Evolutionary conservation across 2,113 vertebrate species (phyloP), one percentile per base, ranked within the genome.

Genomic region (Dissostichus mawsoni): DNA sequence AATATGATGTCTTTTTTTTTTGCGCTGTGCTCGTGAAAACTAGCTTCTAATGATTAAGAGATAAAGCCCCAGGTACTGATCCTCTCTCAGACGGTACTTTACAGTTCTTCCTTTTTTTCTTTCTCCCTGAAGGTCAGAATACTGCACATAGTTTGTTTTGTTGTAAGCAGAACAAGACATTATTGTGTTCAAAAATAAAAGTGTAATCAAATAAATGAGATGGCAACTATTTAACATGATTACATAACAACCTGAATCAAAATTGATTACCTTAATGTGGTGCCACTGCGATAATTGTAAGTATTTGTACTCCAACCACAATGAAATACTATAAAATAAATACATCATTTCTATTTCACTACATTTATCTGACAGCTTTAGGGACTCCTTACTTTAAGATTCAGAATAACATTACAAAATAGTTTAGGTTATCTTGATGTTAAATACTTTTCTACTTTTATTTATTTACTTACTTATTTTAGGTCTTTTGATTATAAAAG

Each of bases 41-140:
- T 12, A 17, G 50, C 48, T n/a, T 69, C 23, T 67, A 11, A 48
- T 80, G 72, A 82, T 77, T 29, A 57, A 23, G 45, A 72, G 63
- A 57, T 25, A 73, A 69, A 61, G 61, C 69, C 29, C 18, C 14
- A 14, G 53, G 78, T 64, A 25, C 0, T 23, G 56, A 82, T 59
- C 29, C 56, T 51, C 14, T 44, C 25, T 58, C 20, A 66, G 47
- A 62, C 2, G 1, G 2, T 18, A n/a, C 59, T 69, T 55, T 25
- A 64, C 56, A 44, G 2, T n/a, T 29, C 33, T 17, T 20, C 13
- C 16, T 23, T 58, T 36, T 45, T 20, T 58, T 8, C 25, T 64
- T 23, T 61, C 4, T 2, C 16, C 5, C 6, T 44, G 3, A 63
- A 65, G 58, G n/a, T 56, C 74, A 61, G 17, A 11, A 1, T 33